Evolutionary conservation across 1,140 invertebrate species (phyloP).

Genomic region (Charaxes varanes): DNA sequence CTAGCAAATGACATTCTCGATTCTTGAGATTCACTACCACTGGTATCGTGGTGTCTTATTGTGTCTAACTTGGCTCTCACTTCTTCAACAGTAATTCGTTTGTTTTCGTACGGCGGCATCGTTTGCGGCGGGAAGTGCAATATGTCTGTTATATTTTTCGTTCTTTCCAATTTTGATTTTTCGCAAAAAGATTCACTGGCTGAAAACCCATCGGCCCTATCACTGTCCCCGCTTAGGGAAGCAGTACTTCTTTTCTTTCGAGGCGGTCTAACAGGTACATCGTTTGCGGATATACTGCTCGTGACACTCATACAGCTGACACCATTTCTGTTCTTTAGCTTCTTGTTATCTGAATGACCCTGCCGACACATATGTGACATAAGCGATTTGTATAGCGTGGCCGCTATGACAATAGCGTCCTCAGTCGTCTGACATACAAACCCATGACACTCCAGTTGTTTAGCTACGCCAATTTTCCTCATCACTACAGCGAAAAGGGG

Average conservation of each 20-base stretch:
- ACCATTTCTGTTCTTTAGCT: conserved; percentile 80
- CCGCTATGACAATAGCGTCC: conserved; percentile 92
- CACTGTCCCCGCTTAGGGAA: conserved; percentile 76
- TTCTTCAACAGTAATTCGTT: conserved; percentile 71
- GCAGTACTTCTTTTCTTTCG: conserved; percentile 76
- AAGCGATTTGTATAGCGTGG: conserved; percentile 90
- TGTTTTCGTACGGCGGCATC: conserved; percentile 44
- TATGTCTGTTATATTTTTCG: conserved; percentile 13
- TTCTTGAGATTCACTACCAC: conserved; percentile 50
- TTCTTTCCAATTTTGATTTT: conserved; percentile 42
- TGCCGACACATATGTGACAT: conserved; percentile 84
- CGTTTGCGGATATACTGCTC: conserved; percentile 70
- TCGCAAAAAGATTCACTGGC: conserved; percentile 50
- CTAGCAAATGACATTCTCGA: conserved; percentile 60
- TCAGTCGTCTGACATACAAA: conserved; percentile 91
- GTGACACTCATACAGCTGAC: conserved; percentile 81
- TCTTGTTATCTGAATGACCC: conserved; percentile 63
- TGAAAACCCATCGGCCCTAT: conserved; percentile 66
- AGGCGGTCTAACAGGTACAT: conserved; percentile 73
- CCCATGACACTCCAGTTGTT: conserved; percentile 90
- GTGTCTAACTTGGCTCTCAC: conserved; percentile 74
- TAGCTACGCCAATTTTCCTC: conserved; percentile 84
- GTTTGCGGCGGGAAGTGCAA: conserved; percentile 30
- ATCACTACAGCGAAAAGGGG: conserved; percentile 94
- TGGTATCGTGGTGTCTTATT: conserved; percentile 58